Base-by-base conservation (phyloP, 2,888 invertebrate species). In the Rhingia campestris region DNA sequence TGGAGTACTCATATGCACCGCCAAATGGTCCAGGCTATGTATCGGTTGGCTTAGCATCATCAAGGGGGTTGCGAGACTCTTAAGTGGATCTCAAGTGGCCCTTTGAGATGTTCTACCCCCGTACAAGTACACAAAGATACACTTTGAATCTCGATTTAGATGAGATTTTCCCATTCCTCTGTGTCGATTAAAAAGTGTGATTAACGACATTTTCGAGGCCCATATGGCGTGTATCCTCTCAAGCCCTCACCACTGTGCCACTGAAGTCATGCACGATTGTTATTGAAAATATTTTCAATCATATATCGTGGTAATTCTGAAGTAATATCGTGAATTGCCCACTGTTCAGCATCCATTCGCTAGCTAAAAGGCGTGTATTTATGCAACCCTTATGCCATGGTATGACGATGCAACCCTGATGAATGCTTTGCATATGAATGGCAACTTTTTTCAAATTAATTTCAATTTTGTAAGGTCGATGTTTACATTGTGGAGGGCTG, bases 311-410 rank as follows among this genome's bases (percentile, higher is more conserved):
- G 84, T 74, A 84, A 80, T 84, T 79, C 37, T 74, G 73, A 73
- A 82, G 79, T 79, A 73, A 74, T 79, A 84, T 84, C 80, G 84
- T 70, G 75, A 80, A 84, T 80, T 84, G 84, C 74, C 84, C 84
- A 80, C 41, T 80, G 74, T 69, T 74, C 67, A 69, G 70, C 58
- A 39, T 73, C 72, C 67, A 82, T 22, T 49, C 4, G 45, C 54
- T 66, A 45, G 53, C 58, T 14, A 9, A 41, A 49, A 61, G 22
- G 30, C 47, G 47, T 45, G 45, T 43, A 6, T 56, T 37, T 4
- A 66, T 10, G 41, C 59, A 58, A 3, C 58, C 49, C 59, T 37
- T 53, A 41, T 12, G 30, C n/a, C 3, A 22, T 41, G n/a, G 41
- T 32, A n/a, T n/a, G 6, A 14, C 6, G 41, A 22, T 43, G 47